A percentile compares a stretch with the other conserved stretches of the same genome.
Conservation (phyloP, 2,888 invertebrate species). For the Dasysyrphus tricinctus region DNA sequence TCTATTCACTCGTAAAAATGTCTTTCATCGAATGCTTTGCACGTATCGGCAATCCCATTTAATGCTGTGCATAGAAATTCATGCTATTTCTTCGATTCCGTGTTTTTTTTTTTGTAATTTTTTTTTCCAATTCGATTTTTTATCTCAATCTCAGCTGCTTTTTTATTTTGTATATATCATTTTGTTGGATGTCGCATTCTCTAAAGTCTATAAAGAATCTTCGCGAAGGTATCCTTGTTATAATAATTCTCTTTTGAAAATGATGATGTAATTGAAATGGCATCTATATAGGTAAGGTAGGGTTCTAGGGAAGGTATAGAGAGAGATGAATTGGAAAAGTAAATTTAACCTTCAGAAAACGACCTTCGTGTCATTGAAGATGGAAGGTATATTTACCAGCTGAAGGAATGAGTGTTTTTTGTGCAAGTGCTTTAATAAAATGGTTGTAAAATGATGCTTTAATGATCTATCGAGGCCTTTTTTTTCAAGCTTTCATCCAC, state of each 20-base stretch:
- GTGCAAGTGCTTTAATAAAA: background rate
- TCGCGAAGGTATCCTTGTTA: conserved; percentile 34
- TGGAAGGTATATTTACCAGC: background rate
- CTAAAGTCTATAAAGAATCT: background rate
- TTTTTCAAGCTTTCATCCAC: too few species aligned
- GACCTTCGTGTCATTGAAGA: conserved; percentile 13
- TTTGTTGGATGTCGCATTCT: conserved; percentile 8
- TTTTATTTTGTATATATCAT: conserved; percentile 6
- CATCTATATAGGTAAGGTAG: background rate
- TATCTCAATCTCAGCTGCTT: conserved; percentile 47
- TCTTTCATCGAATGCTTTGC: conserved; percentile 39
- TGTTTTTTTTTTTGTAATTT: background rate
- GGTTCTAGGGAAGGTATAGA: too few species aligned
- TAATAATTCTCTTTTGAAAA: conserved; percentile 15
- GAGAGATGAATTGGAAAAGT: background rate
- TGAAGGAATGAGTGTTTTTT: background rate
- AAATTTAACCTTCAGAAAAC: conserved; percentile 18
- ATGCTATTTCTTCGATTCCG: conserved; percentile 4
- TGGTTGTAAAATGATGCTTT: background rate
- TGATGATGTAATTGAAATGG: conserved; percentile 38
- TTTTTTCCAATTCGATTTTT: conserved; percentile 8
- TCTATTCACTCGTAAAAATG: conserved; percentile 43
- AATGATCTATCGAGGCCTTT: background rate
- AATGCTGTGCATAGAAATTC: conserved; percentile 47
- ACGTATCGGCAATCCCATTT: conserved; percentile 59